Percentiles rank a stretch among this genome's conserved stretches.
phyloP scores from a whole-genome alignment of 2,888 invertebrate species.

The Agrochola circellaris region DNA sequence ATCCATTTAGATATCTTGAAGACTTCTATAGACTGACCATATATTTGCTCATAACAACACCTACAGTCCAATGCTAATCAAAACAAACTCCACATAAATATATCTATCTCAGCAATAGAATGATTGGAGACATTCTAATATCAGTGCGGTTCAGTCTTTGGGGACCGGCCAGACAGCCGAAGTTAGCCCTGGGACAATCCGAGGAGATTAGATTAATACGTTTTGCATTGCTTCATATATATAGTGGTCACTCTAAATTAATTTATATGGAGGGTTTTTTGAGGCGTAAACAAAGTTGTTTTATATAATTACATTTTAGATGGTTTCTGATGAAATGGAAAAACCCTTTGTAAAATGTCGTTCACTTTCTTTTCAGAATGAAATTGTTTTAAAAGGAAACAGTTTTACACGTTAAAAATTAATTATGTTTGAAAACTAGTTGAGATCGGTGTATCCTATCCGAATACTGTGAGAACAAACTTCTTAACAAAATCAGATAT shows the following conservation, averaged over 20 bases:
- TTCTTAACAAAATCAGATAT: too few species aligned
- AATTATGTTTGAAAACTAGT: too few species aligned
- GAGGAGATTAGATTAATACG: slow-evolving; percentile 75
- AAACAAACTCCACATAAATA: slow-evolving; percentile 24
- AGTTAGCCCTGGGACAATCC: slow-evolving; percentile 68
- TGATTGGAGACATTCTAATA: slow-evolving; percentile 78
- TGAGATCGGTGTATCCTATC: too few species aligned
- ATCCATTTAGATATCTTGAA: too few species aligned
- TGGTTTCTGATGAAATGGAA: too few species aligned
- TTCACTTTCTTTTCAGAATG: too few species aligned
- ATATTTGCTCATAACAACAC: background rate
- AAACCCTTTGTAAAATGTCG: too few species aligned
- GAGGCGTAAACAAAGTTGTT: background rate
- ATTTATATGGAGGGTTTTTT: slow-evolving; percentile 9
- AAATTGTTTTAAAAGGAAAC: too few species aligned
- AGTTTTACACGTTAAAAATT: too few species aligned
- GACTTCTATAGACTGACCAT: too few species aligned
- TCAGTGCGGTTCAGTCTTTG: slow-evolving; percentile 73
- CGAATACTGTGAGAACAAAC: too few species aligned
- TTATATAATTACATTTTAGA: too few species aligned
- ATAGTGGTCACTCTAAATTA: slow-evolving; percentile 43
- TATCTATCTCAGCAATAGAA: slow-evolving; percentile 55
- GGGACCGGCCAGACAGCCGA: slow-evolving; percentile 75
- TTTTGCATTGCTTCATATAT: slow-evolving; percentile 72
- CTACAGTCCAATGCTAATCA: slow-evolving; percentile 3